Percentiles rank a stretch among this genome's conserved stretches.
Conservation (phyloP, 2,888 invertebrate genomes). For the Branchipolynoe longqiensis region DNA sequence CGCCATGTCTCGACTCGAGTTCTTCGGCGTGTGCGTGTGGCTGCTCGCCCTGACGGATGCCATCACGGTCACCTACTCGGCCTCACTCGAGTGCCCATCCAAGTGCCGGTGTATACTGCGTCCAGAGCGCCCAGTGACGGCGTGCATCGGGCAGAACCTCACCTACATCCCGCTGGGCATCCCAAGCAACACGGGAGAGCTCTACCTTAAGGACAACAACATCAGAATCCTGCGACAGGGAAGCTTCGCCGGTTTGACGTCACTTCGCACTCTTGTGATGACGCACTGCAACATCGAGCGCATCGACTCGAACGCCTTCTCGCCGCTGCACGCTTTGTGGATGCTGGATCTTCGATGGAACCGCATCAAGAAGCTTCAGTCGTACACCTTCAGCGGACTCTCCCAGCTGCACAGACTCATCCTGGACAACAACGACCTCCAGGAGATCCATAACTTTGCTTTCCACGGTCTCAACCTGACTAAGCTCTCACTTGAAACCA, state of each 20-base stretch:
- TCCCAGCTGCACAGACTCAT: slow-evolving; percentile 58
- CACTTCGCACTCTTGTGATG: slow-evolving; percentile 60
- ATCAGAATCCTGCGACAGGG: slow-evolving; percentile 58
- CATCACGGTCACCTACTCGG: slow-evolving; percentile 44
- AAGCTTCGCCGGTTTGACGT: slow-evolving; percentile 47
- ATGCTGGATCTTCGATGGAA: slow-evolving; percentile 62
- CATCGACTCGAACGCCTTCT: slow-evolving; percentile 65
- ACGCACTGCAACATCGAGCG: slow-evolving; percentile 62
- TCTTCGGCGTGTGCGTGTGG: slow-evolving; percentile 49
- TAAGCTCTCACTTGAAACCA: slow-evolving; percentile 58
- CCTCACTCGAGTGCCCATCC: slow-evolving; percentile 58
- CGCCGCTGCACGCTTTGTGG: slow-evolving; percentile 50
- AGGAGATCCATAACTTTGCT: slow-evolving; percentile 62
- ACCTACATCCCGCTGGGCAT: slow-evolving; percentile 60
- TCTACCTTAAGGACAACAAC: slow-evolving; percentile 62
- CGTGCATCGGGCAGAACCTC: slow-evolving; percentile 59
- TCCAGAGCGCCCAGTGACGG: not conserved
- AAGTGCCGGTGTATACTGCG: slow-evolving; percentile 60
- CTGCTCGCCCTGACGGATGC: slow-evolving; percentile 46
- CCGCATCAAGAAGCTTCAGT: slow-evolving; percentile 58
- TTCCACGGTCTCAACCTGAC: slow-evolving; percentile 63
- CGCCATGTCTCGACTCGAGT: slow-evolving; percentile 31
- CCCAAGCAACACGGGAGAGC: slow-evolving; percentile 58
- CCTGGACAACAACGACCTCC: slow-evolving; percentile 61
- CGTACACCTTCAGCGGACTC: slow-evolving; percentile 64